A percentile compares a stretch with the other conserved stretches of the same genome.
Evolutionary conservation across 2,888 invertebrate species (phyloP).

Genomic region (Phania funesta): DNA sequence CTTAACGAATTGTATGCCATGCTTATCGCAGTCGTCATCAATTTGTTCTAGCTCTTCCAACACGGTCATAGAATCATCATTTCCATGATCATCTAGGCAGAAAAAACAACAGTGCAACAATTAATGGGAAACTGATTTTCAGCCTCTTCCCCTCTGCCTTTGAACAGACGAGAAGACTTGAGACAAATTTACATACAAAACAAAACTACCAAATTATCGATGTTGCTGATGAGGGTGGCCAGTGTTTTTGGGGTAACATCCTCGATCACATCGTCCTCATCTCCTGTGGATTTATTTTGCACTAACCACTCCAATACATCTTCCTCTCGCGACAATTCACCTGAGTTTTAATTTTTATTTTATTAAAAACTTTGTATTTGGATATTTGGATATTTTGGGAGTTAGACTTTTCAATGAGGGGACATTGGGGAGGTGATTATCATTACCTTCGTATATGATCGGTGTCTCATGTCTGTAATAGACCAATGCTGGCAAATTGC

Average conservation of each 20-base stretch:
- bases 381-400: not conserved
- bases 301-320: constrained; percentile 96
- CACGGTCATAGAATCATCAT: constrained; percentile 92
- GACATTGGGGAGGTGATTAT: constrained; percentile 29
- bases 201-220: constrained; percentile 94
- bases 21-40: constrained; percentile 95
- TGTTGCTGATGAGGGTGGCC: constrained; percentile 91
- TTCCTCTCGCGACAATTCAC: constrained; percentile 93
- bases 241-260: constrained; percentile 95
- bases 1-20: constrained; percentile 95
- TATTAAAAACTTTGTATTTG: not conserved
- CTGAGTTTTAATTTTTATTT: constrained; percentile 79
- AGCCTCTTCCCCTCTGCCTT: not conserved
- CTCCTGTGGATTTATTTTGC: constrained; percentile 94
- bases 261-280: constrained; percentile 96
- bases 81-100: constrained; percentile 90
- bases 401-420: not conserved
- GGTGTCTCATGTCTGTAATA: constrained; percentile 97
- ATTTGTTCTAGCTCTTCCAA: constrained; percentile 94
- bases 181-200: constrained; percentile 86
- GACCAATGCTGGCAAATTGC: constrained; percentile 91
- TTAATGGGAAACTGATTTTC: constrained; percentile 8
- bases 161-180: constrained; percentile 15
- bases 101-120: constrained; percentile 37
- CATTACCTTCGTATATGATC: constrained; percentile 93